Percentiles rank a stretch among this genome's conserved stretches.
phyloP scores from a whole-genome alignment of 1,140 invertebrate species.

The Bombus soroeensis region DNA sequence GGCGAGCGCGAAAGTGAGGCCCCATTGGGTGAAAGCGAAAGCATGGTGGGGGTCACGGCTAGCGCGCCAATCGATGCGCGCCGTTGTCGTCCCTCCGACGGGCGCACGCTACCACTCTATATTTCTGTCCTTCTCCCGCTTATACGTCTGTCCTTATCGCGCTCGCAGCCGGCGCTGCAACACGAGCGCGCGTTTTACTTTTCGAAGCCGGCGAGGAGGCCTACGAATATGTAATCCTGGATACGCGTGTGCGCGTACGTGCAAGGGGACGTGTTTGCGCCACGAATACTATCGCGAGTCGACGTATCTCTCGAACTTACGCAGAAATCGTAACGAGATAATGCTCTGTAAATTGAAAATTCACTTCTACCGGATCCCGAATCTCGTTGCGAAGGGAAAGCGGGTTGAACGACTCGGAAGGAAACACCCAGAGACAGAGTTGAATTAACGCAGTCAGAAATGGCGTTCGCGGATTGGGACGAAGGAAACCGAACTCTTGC shows the following conservation, averaged over 20 bases:
- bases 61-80: slow-evolving; percentile 82
- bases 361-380: background rate
- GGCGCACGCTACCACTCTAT: slow-evolving; percentile 49
- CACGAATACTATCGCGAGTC: background rate
- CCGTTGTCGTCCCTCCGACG: slow-evolving; percentile 66
- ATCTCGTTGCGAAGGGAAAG: background rate
- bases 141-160: background rate
- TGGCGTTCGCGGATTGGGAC: background rate
- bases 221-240: slow-evolving; percentile 53
- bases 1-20: slow-evolving; percentile 82
- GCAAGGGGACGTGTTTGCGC: background rate
- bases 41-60: slow-evolving; percentile 82
- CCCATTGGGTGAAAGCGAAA: slow-evolving; percentile 83
- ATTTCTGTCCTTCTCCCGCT: slow-evolving; percentile 1
- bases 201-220: slow-evolving; percentile 60
- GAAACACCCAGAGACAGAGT: background rate
- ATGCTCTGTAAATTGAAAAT: slow-evolving; percentile 32
- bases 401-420: background rate
- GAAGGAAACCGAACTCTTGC: background rate
- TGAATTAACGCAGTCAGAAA: background rate
- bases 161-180: slow-evolving; percentile 24
- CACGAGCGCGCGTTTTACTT: slow-evolving; percentile 62
- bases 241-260: background rate
- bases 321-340: slow-evolving; percentile 36
- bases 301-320: background rate